A percentile compares a stretch with the other conserved stretches of the same genome.
Evolutionary conservation across 2,113 vertebrate genomes (phyloP).

Genomic region (Pseudopipra pipra): DNA sequence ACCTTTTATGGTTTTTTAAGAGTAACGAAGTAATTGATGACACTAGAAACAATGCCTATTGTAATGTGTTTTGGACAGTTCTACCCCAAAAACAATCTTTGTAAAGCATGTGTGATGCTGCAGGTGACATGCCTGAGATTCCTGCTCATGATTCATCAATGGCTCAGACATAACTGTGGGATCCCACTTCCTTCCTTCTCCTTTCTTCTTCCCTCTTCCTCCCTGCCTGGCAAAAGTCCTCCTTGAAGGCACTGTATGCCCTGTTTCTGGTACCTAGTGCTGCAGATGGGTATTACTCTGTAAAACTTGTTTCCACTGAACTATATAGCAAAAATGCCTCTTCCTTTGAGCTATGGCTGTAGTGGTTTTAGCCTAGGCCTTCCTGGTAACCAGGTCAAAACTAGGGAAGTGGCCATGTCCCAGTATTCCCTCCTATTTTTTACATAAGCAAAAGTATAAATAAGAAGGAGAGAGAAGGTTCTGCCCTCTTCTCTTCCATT

Average conservation of each 20-base stretch:
- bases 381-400: too few species aligned
- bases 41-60: fast-evolving
- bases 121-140: not conserved
- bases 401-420: too few species aligned
- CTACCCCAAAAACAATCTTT: not conserved
- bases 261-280: not conserved
- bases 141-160: not conserved
- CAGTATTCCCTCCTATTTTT: too few species aligned
- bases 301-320: not conserved
- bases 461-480: too few species aligned
- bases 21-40: not conserved
- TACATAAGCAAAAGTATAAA: too few species aligned
- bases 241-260: not conserved
- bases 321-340: not conserved
- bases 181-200: not conserved
- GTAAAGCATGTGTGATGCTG: not conserved
- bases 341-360: not conserved
- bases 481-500: too few species aligned
- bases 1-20: not conserved
- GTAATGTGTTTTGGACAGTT: not conserved
- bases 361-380: too few species aligned
- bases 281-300: fast-evolving
- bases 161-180: not conserved
- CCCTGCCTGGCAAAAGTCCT: not conserved
- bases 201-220: not conserved